Percentiles rank a stretch among this genome's conserved stretches.
Conservation (phyloP, 2,888 invertebrate genomes). For the Ormia ochracea region DNA sequence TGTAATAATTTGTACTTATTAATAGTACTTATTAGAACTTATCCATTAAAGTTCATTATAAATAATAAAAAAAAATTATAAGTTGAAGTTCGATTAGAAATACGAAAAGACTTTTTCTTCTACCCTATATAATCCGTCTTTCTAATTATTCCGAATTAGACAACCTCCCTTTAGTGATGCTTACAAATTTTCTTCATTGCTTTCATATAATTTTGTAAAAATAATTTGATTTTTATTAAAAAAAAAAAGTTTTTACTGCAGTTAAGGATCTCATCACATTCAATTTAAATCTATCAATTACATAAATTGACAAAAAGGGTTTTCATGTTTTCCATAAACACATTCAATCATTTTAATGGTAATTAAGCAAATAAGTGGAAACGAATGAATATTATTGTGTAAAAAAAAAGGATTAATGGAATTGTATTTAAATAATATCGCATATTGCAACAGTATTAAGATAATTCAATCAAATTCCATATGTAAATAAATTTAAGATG, state of each 20-base stretch:
- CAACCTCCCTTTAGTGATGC: too few species aligned
- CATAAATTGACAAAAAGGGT: conserved; percentile 10
- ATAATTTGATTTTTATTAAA: too few species aligned
- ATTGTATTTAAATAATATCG: background rate
- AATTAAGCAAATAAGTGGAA: background rate
- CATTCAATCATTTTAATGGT: background rate
- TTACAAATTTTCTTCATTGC: too few species aligned
- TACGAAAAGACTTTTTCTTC: too few species aligned
- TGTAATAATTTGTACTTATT: too few species aligned
- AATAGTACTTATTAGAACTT: too few species aligned
- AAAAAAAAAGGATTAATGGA: background rate
- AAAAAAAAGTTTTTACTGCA: background rate
- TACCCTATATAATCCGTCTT: too few species aligned
- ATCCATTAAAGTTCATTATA: too few species aligned
- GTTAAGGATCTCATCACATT: background rate
- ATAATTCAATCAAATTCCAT: background rate
- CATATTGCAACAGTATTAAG: background rate
- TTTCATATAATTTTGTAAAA: too few species aligned
- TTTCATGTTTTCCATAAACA: background rate
- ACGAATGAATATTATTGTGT: background rate
- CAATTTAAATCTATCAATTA: background rate
- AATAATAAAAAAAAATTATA: too few species aligned
- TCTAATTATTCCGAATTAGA: too few species aligned
- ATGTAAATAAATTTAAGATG: background rate
- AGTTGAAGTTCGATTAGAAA: too few species aligned